phyloP scores from a whole-genome alignment of 2,888 invertebrate species.

The Creontiades dilutus region DNA sequence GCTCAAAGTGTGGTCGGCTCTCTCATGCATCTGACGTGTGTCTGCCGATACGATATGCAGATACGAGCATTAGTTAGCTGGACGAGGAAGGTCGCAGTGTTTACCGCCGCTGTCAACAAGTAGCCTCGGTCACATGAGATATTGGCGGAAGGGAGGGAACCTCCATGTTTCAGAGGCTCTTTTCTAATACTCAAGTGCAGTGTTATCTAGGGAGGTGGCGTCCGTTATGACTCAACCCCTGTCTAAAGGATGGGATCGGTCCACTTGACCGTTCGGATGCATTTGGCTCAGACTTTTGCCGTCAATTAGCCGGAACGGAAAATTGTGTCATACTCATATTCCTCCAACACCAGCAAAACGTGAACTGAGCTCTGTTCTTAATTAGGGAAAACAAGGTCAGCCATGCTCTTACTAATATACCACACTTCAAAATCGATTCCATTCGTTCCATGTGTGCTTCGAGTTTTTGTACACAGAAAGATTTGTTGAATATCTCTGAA shows the following conservation, averaged over 20 bases:
- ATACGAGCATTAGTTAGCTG: constrained; percentile 25
- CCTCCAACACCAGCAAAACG: not conserved
- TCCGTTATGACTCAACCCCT: not conserved
- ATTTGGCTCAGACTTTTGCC: constrained; percentile 6
- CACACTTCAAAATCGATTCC: no score
- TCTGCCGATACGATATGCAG: constrained; percentile 30
- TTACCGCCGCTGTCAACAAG: constrained; percentile 25
- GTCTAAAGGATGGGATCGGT: constrained; percentile 8
- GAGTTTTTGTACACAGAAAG: no score
- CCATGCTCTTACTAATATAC: not conserved
- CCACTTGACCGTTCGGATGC: constrained; percentile 35
- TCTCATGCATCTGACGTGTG: not conserved
- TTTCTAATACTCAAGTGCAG: not conserved
- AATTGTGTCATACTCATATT: constrained; percentile 4
- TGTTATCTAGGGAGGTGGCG: constrained; percentile 11
- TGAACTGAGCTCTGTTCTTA: not conserved
- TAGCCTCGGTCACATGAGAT: constrained; percentile 9
- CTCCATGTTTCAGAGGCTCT: constrained; percentile 6
- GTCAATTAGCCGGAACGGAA: not conserved
- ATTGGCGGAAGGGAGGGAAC: constrained; percentile 10
- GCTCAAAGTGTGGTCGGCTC: constrained; percentile 30
- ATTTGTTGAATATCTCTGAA: no score
- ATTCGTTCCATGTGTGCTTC: no score
- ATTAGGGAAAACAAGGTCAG: not conserved
- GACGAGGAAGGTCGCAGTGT: constrained; percentile 26